Evolutionary conservation across 2,888 invertebrate genomes (phyloP), one percentile per base, ranked within the genome.

Genomic region (Drosophila percnosoma): DNA sequence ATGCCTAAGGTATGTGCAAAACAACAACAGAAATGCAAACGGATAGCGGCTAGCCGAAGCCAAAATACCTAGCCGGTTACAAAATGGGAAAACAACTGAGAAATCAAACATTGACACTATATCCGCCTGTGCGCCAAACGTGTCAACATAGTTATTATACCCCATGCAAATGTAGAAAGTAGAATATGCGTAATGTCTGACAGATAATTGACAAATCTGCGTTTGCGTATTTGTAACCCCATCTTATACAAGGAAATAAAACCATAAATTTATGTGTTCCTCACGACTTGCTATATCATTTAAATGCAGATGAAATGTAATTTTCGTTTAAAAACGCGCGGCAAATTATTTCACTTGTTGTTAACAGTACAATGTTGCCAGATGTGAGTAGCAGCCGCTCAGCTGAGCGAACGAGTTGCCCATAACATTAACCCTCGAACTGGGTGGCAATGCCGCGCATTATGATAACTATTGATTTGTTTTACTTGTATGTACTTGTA

Each of bases 401-500:
- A 77, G 77, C 77, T 77, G 77, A 48, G 27, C 11, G n/a, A 13
- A 4, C 15, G 53, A 18, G 71, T 15, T 77, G 75, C 70, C 80
- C 58, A 59, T 53, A 45, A 27, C 18, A 1, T 13, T 1, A 24
- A 33, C 13, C 10, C 45, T 31, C 10, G 11, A 15, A 40, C 38
- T 15, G 10, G n/a, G 27, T 79, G 77, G 81, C 67, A 78, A 24
- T 48, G 18, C 57, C 34, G 40, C 13, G 24, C 33, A 24, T 51
- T 68, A 52, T 75, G 75, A 75, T 75, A 80, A 75, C 75, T 78
- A 78, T 78, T 78, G 77, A 78, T 78, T 75, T 78, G 75, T 80
- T 80, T 78, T 70, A 74, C 60, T 69, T 67, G 80, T 69, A 31
- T 70, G 71, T 75, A 71, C 71, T 70, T 79, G 33, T 63, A 75